Base-by-base conservation (phyloP, 2,113 vertebrate genomes). In the Petromus typicus region DNA sequence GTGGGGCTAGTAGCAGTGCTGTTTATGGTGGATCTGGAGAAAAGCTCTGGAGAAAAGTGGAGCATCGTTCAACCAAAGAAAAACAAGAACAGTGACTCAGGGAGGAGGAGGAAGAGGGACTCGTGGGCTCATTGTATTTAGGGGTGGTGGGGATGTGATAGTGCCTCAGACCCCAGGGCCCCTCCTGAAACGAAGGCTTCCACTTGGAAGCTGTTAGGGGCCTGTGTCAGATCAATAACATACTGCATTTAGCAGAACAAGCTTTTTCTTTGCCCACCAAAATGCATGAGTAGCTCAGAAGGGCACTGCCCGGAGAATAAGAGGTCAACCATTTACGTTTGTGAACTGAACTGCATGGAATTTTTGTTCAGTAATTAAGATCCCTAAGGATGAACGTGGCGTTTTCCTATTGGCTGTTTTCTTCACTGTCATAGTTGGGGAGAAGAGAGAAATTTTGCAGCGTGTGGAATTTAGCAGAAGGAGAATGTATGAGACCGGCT, bases 401-500 rank as follows among this genome's bases (percentile, higher is more conserved):
- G 0, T 93, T 96, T 92, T 75, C 1, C 1, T 95, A 94, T 80
- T 67, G 96, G 95, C 93, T 75, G 83, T 81, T 90, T 96, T 95
- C 95, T 93, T 37, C 40, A 43, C 88, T 95, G 95, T 96, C 61
- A n/a, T 83, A 85, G 85, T 93, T 94, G 91, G 79, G 71, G 59
- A 90, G 92, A 86, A 90, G 81, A 92, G 75, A 88, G 90, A 79
- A 82, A 85, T 97, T 96, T 94, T 90, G 78, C 83, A 89, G 83
- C 93, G 93, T 75, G 56, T 78, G 67, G 95, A 90, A 71, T 85
- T 94, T 89, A 96, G 95, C 66, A 73, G 86, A 84, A 83, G 83
- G 90, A 97, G 86, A 86, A 84, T 94, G 37, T 92, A 57, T 94
- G 86, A 93, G 92, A 81, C 43, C 71, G 69, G 75, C 57, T 90